These are phyloP conservation scores for Pteromalus puparum DNA, from an alignment of 1,140 invertebrate genomes.

Conservation along the genomic window DNA sequence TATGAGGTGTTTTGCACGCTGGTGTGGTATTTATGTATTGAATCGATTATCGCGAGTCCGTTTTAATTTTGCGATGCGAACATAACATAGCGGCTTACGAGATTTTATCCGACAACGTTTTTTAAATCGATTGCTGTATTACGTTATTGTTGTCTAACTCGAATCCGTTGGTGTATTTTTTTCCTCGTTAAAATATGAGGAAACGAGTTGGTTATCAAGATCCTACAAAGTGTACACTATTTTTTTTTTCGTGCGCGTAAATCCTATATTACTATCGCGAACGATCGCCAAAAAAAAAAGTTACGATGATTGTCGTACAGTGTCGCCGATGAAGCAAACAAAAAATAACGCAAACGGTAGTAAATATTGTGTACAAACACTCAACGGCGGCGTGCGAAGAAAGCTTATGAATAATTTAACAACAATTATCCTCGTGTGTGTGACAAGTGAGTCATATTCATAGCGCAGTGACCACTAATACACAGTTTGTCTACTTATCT, in stretches of 20 bases:
- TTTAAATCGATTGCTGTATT: too few species aligned
- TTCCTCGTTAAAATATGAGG: too few species aligned
- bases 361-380: neutral
- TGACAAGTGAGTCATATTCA: neutral
- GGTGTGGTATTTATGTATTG: neutral
- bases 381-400: neutral
- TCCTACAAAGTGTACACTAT: too few species aligned
- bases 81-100: neutral
- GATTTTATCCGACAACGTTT: too few species aligned
- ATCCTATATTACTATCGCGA: too few species aligned
- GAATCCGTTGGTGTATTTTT: too few species aligned
- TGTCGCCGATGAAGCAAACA: neutral
- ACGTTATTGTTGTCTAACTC: too few species aligned
- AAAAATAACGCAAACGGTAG: neutral
- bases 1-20: neutral
- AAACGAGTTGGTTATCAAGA: too few species aligned
- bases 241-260: too few species aligned
- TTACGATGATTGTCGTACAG: neutral
- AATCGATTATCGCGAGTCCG: neutral
- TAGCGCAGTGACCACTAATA: neutral
- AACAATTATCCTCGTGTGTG: neutral
- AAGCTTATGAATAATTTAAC: conserved; percentile 1
- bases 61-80: neutral
- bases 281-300: too few species aligned
- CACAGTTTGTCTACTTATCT: neutral